Base-by-base conservation (phyloP, 2,797 vertebrate species). In the Arctocebus calabarensis region DNA sequence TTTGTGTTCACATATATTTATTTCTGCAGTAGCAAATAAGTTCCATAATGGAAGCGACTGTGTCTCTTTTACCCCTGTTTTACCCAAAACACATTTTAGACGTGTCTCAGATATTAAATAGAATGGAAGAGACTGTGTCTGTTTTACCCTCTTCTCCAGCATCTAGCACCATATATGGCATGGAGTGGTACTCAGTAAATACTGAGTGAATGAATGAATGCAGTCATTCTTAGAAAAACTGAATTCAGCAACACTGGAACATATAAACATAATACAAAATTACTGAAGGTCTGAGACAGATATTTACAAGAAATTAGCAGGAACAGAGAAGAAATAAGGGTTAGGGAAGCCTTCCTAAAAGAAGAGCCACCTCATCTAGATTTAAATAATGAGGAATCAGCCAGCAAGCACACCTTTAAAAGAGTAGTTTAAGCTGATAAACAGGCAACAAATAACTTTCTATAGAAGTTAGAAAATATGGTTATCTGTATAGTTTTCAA, bases 201-300 rank as follows among this genome's bases (percentile, higher is more conserved):
- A 71, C 16, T 85, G 64, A 95, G 81, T 59, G 9, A 89, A 61
- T 16, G 19, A 95, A 90, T 84, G 1, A 78, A 88, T 84, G 48
- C 0, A 91, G 40, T 22, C 45, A 48, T 12, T 48, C 17, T 64
- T 43, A n/a, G 68, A 88, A 59, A 74, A 88, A 57, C 27, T 96
- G 27, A 48, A 9, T 70, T 92, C 43, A 90, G 29, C 61, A 40
- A 88, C 4, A 40, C n/a, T 89, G 73, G 82, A 66, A 62, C 29
- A 91, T 45, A 23, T 66, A 55, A 74, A 37, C 81, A 84, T 48
- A 83, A 77, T 12, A 66, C 2, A 88, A 79, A 92, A 88, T 19
- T 20, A 57, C 1, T 68, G 45, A 75, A 22, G 57, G 23, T 20
- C 52, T n/a, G 8, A 70, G 19, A 96, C 20, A 71, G 1, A 61